Conservation (phyloP, 92 coral and sea anemone genomes). For the Heliopora coerulea region DNA sequence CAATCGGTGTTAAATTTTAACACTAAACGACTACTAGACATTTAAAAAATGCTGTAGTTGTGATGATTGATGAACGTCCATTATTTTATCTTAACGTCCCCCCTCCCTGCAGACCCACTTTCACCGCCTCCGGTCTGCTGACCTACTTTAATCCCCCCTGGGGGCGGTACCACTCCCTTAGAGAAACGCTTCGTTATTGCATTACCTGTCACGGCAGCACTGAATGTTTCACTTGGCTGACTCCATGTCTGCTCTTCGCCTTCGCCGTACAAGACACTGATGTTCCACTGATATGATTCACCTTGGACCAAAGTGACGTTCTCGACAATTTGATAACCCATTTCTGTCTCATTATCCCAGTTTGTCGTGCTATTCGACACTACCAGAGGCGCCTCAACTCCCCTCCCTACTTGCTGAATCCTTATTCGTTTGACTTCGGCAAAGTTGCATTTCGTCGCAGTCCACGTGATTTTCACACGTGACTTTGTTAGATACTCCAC, state of each 20-base stretch:
- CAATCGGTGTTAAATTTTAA: too few species aligned
- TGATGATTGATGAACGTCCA: too few species aligned
- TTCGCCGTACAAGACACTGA: slow-evolving; percentile 28
- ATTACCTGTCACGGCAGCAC: slow-evolving; percentile 26
- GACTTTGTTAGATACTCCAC: slow-evolving; percentile 42
- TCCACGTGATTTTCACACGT: slow-evolving; percentile 42
- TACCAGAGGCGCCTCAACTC: neutral
- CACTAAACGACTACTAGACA: too few species aligned
- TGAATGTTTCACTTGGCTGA: slow-evolving; percentile 24
- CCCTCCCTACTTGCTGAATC: slow-evolving; percentile 3
- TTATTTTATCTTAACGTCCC: too few species aligned
- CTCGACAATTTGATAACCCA: slow-evolving; percentile 37
- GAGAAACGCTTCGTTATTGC: too few species aligned
- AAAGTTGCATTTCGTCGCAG: slow-evolving; percentile 42
- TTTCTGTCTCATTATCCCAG: slow-evolving; percentile 33
- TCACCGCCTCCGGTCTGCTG: too few species aligned
- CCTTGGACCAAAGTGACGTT: slow-evolving; percentile 8
- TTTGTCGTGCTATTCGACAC: neutral
- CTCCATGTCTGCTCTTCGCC: slow-evolving; percentile 16
- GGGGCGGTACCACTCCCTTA: too few species aligned
- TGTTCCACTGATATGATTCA: slow-evolving; percentile 30
- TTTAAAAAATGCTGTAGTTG: too few species aligned
- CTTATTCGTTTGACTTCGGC: neutral
- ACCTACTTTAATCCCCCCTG: too few species aligned
- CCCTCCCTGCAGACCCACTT: too few species aligned